A percentile compares a stretch with the other conserved stretches of the same genome.
phyloP scores from a whole-genome alignment of 2,888 invertebrate species.

The Hofmannophila pseudospretella region DNA sequence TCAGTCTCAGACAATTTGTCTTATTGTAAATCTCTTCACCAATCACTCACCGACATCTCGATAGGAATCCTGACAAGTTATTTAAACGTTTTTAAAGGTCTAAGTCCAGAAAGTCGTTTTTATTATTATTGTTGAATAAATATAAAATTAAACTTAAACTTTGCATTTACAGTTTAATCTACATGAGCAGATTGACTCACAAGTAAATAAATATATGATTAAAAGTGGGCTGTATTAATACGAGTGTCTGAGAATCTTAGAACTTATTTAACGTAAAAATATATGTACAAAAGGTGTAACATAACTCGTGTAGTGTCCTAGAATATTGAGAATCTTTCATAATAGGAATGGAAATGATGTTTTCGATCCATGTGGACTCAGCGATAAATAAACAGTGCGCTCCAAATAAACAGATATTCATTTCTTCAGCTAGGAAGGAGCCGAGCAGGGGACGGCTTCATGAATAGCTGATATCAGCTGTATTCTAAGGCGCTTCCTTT shows the following conservation, averaged over 20 bases:
- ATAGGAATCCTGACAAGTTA: conserved; percentile 9
- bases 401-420: conserved; percentile 40
- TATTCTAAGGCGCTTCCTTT: conserved; percentile 44
- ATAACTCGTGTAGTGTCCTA: no score
- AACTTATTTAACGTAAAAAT: no score
- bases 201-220: no score
- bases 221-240: no score
- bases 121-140: no score
- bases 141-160: no score
- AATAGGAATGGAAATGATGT: conserved; percentile 19
- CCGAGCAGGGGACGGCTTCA: conserved; percentile 36
- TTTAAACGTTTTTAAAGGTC: conserved; percentile 4
- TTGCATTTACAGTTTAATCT: no score
- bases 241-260: no score
- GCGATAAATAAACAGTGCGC: conserved; percentile 37
- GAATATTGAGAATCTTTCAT: background rate
- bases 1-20: conserved; percentile 37
- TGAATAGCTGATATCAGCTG: conserved; percentile 62
- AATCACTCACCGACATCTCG: conserved; percentile 19
- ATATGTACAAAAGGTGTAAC: no score
- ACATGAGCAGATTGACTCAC: no score
- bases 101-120: no score
- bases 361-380: conserved; percentile 23
- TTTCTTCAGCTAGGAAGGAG: conserved; percentile 28
- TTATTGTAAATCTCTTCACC: conserved; percentile 33